phyloP scores from a whole-genome alignment of 2,888 invertebrate species.

The Aethes cnicana region DNA sequence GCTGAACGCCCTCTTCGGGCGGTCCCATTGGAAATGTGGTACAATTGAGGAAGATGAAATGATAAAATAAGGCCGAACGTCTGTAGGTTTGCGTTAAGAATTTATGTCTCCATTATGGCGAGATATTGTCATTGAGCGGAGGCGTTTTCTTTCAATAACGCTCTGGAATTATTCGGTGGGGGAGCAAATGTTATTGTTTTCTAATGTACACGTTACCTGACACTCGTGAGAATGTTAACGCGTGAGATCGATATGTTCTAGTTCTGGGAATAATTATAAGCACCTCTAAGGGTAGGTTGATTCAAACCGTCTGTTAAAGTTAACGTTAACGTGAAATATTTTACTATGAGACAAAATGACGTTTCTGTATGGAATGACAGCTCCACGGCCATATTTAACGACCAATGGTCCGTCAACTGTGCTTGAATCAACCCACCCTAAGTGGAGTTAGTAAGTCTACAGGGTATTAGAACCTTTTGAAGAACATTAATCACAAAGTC shows the following conservation, averaged over 20 bases:
- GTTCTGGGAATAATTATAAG: not conserved
- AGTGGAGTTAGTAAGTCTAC: no score
- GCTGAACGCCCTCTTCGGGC: constrained; percentile 51
- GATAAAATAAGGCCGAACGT: constrained; percentile 49
- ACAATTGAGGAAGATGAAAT: constrained; percentile 57
- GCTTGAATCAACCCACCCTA: no score
- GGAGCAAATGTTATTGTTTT: constrained; percentile 9
- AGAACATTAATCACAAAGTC: no score
- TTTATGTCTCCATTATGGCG: constrained; percentile 45
- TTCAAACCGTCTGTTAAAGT: not conserved
- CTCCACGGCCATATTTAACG: no score
- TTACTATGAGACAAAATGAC: no score
- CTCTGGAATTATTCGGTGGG: constrained; percentile 4
- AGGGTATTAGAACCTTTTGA: no score
- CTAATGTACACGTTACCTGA: not conserved
- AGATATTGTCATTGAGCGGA: constrained; percentile 16
- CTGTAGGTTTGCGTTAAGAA: constrained; percentile 48
- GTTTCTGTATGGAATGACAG: no score
- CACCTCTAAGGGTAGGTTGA: not conserved
- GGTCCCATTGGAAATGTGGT: constrained; percentile 50
- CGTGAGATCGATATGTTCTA: constrained; percentile 2
- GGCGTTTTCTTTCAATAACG: constrained; percentile 23
- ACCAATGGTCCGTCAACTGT: no score
- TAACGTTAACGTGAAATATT: no score
- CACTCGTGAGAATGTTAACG: not conserved